These are phyloP conservation scores for Neosalanx taihuensis DNA, from an alignment of 2,797 vertebrate genomes.

Conservation along the genomic window DNA sequence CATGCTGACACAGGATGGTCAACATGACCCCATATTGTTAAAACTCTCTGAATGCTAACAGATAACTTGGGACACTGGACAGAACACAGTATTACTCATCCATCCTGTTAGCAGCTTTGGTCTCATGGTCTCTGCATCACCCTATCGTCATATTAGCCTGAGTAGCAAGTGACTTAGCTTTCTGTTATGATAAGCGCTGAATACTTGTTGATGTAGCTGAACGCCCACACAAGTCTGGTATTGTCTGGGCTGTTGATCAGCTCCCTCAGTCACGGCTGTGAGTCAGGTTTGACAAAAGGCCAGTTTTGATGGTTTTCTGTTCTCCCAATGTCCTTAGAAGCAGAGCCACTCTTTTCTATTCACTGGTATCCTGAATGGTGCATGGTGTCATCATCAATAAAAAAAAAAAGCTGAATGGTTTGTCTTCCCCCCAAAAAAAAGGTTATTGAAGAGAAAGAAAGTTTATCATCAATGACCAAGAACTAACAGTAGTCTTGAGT, in stretches of 20 bases:
- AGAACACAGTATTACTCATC: background rate
- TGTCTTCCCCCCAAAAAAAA: background rate
- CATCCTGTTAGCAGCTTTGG: background rate
- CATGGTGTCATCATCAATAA: background rate
- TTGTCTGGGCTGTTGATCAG: slow-evolving; percentile 17
- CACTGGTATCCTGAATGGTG: background rate
- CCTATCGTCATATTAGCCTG: background rate
- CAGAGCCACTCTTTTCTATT: background rate
- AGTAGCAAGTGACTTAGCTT: slow-evolving; percentile 39
- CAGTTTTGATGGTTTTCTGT: slow-evolving; percentile 33
- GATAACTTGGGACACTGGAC: background rate
- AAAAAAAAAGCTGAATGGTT: background rate
- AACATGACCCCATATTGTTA: background rate
- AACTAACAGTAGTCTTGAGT: background rate
- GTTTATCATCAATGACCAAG: slow-evolving; percentile 20
- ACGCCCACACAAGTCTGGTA: slow-evolving; percentile 30
- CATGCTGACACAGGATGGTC: background rate
- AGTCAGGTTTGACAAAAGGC: slow-evolving; percentile 30
- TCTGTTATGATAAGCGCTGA: slow-evolving; percentile 16
- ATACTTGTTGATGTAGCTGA: slow-evolving; percentile 27
- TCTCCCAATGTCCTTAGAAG: slow-evolving; percentile 24
- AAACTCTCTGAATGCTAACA: background rate
- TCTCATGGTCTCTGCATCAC: slow-evolving; percentile 31
- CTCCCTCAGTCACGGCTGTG: slow-evolving; percentile 30
- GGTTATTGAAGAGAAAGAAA: slow-evolving; percentile 14